Percentiles rank a stretch among this genome's conserved stretches.
These are phyloP conservation scores for Agelas oroides DNA, from an alignment of 37 sponge, comb jelly and placozoan genomes.

Conservation along the genomic window DNA sequence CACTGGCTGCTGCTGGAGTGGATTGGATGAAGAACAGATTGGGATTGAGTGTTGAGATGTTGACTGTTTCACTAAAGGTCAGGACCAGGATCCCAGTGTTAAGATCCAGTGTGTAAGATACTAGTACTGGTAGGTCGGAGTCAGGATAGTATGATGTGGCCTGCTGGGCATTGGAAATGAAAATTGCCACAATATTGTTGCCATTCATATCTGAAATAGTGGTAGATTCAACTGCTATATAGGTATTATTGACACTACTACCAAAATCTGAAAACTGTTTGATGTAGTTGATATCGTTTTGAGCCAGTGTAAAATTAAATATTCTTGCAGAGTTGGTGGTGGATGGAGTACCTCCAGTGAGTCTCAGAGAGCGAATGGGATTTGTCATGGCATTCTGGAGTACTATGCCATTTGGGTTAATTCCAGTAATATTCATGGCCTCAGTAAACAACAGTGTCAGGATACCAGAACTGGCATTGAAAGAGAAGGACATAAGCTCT, in stretches of 20 bases:
- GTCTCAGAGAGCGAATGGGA: neutral
- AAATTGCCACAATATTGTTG: slow-evolving; percentile 59
- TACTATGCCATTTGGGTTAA: slow-evolving; percentile 48
- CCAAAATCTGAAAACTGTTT: slow-evolving; percentile 78
- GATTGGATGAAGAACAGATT: slow-evolving; percentile 62
- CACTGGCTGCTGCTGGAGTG: neutral
- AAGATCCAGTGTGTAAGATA: slow-evolving; percentile 73
- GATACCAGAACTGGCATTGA: slow-evolving; percentile 77
- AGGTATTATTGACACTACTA: slow-evolving; percentile 66
- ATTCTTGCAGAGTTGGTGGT: slow-evolving; percentile 50
- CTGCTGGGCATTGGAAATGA: slow-evolving; percentile 17
- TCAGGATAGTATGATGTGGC: slow-evolving; percentile 67
- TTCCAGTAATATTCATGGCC: slow-evolving; percentile 69
- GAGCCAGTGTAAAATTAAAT: slow-evolving; percentile 58
- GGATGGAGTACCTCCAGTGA: slow-evolving; percentile 67
- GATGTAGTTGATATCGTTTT: slow-evolving; percentile 79
- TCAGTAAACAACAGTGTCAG: slow-evolving; percentile 78
- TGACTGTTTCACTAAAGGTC: slow-evolving; percentile 83
- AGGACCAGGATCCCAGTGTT: slow-evolving; percentile 58
- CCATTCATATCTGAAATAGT: slow-evolving; percentile 69
- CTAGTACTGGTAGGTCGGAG: slow-evolving; percentile 70
- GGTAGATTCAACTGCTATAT: slow-evolving; percentile 26
- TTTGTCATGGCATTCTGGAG: slow-evolving; percentile 54
- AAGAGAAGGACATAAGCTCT: slow-evolving; percentile 47
- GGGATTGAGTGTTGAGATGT: slow-evolving; percentile 41